phyloP scores from a whole-genome alignment of 2,888 invertebrate genomes.

The Acanthacorydalis orientalis region DNA sequence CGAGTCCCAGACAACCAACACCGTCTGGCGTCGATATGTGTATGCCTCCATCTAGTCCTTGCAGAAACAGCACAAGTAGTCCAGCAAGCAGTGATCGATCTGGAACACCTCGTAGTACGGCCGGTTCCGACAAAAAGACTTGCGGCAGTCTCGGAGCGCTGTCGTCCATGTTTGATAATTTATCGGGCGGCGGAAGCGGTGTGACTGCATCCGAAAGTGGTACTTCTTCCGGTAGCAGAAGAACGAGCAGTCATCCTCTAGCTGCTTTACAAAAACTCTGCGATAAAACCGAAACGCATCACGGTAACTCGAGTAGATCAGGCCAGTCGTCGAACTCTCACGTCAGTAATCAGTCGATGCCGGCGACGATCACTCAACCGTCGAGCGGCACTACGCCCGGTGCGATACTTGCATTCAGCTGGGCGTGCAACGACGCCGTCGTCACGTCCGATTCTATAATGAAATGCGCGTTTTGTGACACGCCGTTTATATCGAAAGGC shows the following conservation, averaged over 20 bases:
- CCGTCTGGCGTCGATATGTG: slow-evolving; percentile 20
- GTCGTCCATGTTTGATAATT: slow-evolving; percentile 79
- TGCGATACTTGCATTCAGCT: slow-evolving; percentile 77
- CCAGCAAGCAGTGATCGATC: slow-evolving; percentile 65
- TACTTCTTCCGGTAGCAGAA: slow-evolving; percentile 40
- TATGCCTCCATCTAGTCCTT: slow-evolving; percentile 37
- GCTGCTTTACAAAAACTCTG: slow-evolving; percentile 90
- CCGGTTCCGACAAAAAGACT: slow-evolving; percentile 37
- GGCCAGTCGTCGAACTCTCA: slow-evolving; percentile 22
- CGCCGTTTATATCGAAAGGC: slow-evolving; percentile 90
- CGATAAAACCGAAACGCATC: slow-evolving; percentile 80
- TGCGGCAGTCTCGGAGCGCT: slow-evolving; percentile 62
- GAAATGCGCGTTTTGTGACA: slow-evolving; percentile 91
- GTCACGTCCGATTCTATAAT: slow-evolving; percentile 75
- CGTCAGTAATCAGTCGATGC: slow-evolving; percentile 17
- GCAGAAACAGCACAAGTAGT: slow-evolving; percentile 42
- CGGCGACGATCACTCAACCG: slow-evolving; percentile 18
- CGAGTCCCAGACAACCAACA: slow-evolving; percentile 21
- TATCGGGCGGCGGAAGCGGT: slow-evolving; percentile 39
- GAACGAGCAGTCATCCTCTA: slow-evolving; percentile 71
- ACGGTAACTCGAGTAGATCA: slow-evolving; percentile 28
- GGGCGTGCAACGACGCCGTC: slow-evolving; percentile 88
- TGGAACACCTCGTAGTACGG: slow-evolving; percentile 52
- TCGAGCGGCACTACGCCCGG: slow-evolving; percentile 48
- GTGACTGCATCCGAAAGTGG: slow-evolving; percentile 14